Percentiles rank a stretch among this genome's conserved stretches.
Conservation (phyloP, 2,888 invertebrate genomes). For the Sinodicranocentrus sp. region DNA sequence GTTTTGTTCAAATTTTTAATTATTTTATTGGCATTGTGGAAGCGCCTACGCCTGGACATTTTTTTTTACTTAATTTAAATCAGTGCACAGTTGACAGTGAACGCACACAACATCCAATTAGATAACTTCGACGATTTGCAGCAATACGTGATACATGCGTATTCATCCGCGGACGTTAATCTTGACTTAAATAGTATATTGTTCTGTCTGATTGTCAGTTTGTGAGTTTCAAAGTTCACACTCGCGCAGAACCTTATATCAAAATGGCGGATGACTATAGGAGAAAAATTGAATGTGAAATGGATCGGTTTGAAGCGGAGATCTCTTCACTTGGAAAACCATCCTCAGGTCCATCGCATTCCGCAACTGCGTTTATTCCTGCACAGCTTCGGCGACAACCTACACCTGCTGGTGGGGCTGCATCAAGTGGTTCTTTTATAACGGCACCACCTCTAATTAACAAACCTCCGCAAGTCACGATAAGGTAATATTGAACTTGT, state of each 20-base stretch:
- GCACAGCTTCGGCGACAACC: slow-evolving; percentile 70
- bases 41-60: too few relatives aligned
- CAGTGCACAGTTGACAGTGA: too few relatives aligned
- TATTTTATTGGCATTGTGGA: too few relatives aligned
- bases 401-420: slow-evolving; percentile 1
- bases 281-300: slow-evolving; percentile 93
- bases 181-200: too few relatives aligned
- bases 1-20: too few relatives aligned
- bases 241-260: not conserved
- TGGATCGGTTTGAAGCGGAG: slow-evolving; percentile 84
- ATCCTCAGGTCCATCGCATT: slow-evolving; percentile 15
- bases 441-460: slow-evolving; percentile 54
- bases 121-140: too few relatives aligned
- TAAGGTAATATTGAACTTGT: too few relatives aligned
- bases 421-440: slow-evolving; percentile 7
- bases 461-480: slow-evolving; percentile 69
- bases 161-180: too few relatives aligned
- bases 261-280: slow-evolving; percentile 79
- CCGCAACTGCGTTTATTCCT: slow-evolving; percentile 72
- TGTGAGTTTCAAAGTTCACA: not conserved
- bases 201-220: not conserved
- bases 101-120: too few relatives aligned
- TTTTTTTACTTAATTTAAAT: too few relatives aligned
- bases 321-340: slow-evolving; percentile 70
- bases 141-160: too few relatives aligned